Evolutionary conservation across 2,113 vertebrate species (phyloP).

Genomic region (Stictonetta naevosa): DNA sequence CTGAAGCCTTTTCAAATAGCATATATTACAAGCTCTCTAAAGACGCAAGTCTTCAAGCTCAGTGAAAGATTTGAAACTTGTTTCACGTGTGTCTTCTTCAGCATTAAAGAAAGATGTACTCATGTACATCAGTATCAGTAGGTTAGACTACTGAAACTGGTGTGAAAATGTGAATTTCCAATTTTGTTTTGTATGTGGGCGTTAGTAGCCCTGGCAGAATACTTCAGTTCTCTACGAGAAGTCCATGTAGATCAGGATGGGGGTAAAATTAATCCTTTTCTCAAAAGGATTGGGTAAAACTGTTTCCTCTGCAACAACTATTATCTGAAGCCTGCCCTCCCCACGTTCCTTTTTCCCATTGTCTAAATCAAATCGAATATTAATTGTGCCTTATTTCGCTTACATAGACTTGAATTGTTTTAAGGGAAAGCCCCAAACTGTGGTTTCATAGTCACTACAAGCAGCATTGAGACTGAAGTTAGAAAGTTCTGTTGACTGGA

Average conservation of each 20-base stretch:
- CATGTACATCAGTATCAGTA: slow-evolving; percentile 76
- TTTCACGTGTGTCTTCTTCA: slow-evolving; percentile 64
- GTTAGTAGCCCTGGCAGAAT: slow-evolving; percentile 53
- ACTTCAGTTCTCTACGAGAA: slow-evolving; percentile 65
- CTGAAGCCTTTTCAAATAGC: slow-evolving; percentile 68
- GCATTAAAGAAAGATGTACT: slow-evolving; percentile 61
- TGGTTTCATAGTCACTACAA: slow-evolving; percentile 78
- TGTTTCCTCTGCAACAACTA: slow-evolving; percentile 76
- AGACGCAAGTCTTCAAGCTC: slow-evolving; percentile 57
- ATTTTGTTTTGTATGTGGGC: slow-evolving; percentile 60
- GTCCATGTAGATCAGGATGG: slow-evolving; percentile 54
- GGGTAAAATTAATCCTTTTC: slow-evolving; percentile 51
- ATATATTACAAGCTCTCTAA: slow-evolving; percentile 61
- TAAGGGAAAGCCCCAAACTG: slow-evolving; percentile 76
- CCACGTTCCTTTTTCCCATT: slow-evolving; percentile 36
- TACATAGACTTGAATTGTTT: slow-evolving; percentile 86
- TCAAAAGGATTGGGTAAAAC: slow-evolving; percentile 62
- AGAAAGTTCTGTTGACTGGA: slow-evolving; percentile 79
- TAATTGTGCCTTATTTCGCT: slow-evolving; percentile 99
- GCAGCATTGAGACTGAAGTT: slow-evolving; percentile 81
- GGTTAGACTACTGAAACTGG: slow-evolving; percentile 79
- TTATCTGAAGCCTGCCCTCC: slow-evolving; percentile 79
- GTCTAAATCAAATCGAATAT: slow-evolving; percentile 83
- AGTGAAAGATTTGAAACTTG: slow-evolving; percentile 58
- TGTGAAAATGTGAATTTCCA: slow-evolving; percentile 81